A percentile compares a stretch with the other conserved stretches of the same genome.
These are phyloP conservation scores for Pseudomyrmex gracilis DNA, from an alignment of 1,140 invertebrate genomes.

Conservation along the genomic window DNA sequence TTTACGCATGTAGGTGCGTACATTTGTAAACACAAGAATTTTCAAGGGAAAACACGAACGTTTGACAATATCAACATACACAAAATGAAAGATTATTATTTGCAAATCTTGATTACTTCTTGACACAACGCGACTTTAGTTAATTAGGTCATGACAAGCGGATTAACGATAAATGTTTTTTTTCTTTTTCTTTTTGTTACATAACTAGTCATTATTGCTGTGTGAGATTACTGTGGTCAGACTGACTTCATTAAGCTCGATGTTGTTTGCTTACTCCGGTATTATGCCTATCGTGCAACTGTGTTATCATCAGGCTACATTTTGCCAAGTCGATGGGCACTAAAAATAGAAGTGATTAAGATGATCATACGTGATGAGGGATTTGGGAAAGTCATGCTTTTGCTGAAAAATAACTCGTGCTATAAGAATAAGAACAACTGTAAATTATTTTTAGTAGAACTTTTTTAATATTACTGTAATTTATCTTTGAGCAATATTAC, in stretches of 20 bases:
- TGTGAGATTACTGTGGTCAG: slow-evolving; percentile 2
- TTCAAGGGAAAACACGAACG: too few relatives aligned
- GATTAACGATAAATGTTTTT: background rate
- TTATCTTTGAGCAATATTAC: too few relatives aligned
- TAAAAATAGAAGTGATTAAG: slow-evolving; percentile 39
- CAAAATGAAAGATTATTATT: background rate
- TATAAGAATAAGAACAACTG: slow-evolving; percentile 28
- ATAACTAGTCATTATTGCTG: background rate
- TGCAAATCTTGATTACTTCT: background rate
- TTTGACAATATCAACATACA: too few relatives aligned
- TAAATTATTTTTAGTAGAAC: slow-evolving; percentile 10
- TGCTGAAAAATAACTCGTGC: background rate
- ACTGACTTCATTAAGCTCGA: too few relatives aligned
- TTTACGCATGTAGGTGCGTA: too few relatives aligned
- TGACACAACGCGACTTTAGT: background rate
- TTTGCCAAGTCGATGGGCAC: background rate
- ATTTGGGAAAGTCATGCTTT: slow-evolving; percentile 43
- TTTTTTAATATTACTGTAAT: too few relatives aligned
- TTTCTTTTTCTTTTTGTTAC: background rate
- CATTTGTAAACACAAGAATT: background rate
- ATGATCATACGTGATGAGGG: slow-evolving; percentile 5
- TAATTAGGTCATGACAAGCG: background rate
- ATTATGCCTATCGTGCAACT: background rate
- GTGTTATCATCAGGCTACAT: background rate
- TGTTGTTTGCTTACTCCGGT: background rate